Evolutionary conservation across 2,888 invertebrate species (phyloP), one percentile per base, ranked within the genome.

Genomic region (Theretra japonica): DNA sequence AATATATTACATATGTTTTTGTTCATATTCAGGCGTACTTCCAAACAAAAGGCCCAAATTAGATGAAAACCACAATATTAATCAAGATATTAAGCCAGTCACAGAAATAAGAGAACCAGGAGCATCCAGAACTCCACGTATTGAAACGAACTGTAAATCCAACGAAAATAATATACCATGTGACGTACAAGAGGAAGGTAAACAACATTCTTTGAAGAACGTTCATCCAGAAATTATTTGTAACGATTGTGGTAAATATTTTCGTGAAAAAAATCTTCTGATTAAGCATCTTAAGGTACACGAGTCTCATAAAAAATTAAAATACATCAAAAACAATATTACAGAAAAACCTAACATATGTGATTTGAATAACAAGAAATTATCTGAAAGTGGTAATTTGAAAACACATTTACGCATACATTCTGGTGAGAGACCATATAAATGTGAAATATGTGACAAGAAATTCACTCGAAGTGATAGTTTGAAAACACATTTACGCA

Each of bases 211-310:
- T 41, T 41, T 41, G 41, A 41, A 41, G 41, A 41, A 41, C 11
- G 2, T 3, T 21, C n/a, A 53, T 2, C 23, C 30, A 23, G 25
- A 48, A n/a, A 68, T 59, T 53, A 50, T 59, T 50, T 30, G 53
- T 59, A 33, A 69, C 25, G 59, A 50, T 59, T 69, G 60, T 69
- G 30, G 57, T 30, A 33, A 69, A 25, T 58, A 15, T 30, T 60
- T 50, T 72, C 30, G 1, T 33, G 17, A 30, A 8, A 72, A 59
- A 23, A 11, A 50, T 33, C 7, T 28, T 15, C 5, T 69, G 8
- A 30, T 57, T 2, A 58, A 57, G 4, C 69, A 69, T 33, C 21
- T 69, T 17, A 33, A 23, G 19, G 56, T 19, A 28, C 69, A 69
- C 19, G 30, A 33, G 19, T 33, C 60, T 21, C 19, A 60, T 33